phyloP scores from a whole-genome alignment of 2,797 vertebrate species.

The Novumbra hubbsi region DNA sequence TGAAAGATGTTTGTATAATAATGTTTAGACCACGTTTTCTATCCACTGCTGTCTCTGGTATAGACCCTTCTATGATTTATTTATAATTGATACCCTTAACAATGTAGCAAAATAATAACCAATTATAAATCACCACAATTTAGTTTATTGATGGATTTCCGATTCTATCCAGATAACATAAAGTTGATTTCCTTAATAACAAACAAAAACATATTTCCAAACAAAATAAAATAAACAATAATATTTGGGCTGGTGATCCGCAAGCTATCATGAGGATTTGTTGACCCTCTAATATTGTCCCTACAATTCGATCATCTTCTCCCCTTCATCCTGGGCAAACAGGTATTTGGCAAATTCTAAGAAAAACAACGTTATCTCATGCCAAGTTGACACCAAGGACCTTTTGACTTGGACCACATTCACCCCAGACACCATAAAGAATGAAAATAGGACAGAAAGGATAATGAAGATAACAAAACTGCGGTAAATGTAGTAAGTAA shows the following conservation, averaged over 20 bases:
- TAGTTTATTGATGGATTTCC: too few relatives aligned
- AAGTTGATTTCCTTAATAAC: too few relatives aligned
- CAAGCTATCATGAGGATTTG: neutral
- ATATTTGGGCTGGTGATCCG: slow-evolving; percentile 5
- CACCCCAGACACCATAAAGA: slow-evolving; percentile 46
- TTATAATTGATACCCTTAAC: too few relatives aligned
- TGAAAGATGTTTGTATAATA: too few relatives aligned
- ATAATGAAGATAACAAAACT: slow-evolving; percentile 64
- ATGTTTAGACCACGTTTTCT: too few relatives aligned
- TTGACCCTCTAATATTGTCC: neutral
- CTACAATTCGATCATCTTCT: slow-evolving; percentile 69
- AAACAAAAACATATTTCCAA: neutral
- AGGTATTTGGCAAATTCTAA: slow-evolving; percentile 45
- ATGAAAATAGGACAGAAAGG: slow-evolving; percentile 48
- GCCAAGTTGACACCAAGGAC: slow-evolving; percentile 66
- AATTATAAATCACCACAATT: too few relatives aligned
- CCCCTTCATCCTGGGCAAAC: slow-evolving; percentile 60
- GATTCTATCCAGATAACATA: too few relatives aligned
- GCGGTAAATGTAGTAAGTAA: slow-evolving; percentile 65
- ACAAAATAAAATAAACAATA: neutral
- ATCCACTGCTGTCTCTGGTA: too few relatives aligned
- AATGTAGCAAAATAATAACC: too few relatives aligned
- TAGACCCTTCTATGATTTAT: too few relatives aligned
- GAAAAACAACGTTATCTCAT: slow-evolving; percentile 52
- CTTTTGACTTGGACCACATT: slow-evolving; percentile 65